Evolutionary conservation across 1,140 invertebrate genomes (phyloP).

Genomic region (Carposina sasakii): DNA sequence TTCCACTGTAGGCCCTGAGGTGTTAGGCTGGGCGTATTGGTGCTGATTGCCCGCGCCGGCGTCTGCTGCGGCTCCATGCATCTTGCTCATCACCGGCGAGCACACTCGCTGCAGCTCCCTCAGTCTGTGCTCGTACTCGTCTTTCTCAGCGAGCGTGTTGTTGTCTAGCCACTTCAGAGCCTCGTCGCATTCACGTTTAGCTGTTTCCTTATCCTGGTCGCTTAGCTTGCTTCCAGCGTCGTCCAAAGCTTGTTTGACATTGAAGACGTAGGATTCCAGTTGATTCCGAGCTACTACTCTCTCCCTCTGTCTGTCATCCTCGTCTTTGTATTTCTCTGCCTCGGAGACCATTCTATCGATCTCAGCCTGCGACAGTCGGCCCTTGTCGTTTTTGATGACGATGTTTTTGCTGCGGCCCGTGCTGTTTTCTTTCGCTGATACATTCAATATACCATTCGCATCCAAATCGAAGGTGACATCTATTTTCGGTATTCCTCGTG

Average conservation of each 20-base stretch:
- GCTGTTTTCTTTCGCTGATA: constrained; percentile 74
- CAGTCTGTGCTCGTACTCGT: constrained; percentile 84
- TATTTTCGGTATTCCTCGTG: constrained; percentile 77
- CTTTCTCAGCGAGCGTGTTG: constrained; percentile 83
- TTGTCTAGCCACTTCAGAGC: constrained; percentile 74
- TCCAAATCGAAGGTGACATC: constrained; percentile 76
- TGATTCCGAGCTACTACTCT: constrained; percentile 82
- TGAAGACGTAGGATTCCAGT: constrained; percentile 88
- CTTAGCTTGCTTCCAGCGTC: constrained; percentile 75
- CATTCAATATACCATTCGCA: constrained; percentile 77
- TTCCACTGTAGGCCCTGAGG: constrained; percentile 77
- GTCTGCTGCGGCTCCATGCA: constrained; percentile 75
- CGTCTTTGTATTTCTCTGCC: constrained; percentile 79
- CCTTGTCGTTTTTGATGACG: constrained; percentile 75
- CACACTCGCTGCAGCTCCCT: constrained; percentile 82
- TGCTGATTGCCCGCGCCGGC: constrained; percentile 31
- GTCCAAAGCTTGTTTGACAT: constrained; percentile 80
- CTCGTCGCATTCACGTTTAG: constrained; percentile 71
- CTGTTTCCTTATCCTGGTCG: constrained; percentile 75
- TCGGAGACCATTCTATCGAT: constrained; percentile 79
- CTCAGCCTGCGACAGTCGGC: constrained; percentile 72
- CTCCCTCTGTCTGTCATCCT: constrained; percentile 78
- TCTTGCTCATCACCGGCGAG: constrained; percentile 81
- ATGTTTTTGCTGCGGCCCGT: constrained; percentile 72
- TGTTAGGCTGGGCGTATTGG: constrained; percentile 12